Evolutionary conservation across 2,797 vertebrate species (phyloP), one percentile per base, ranked within the genome.

Genomic region (Amphiprion clarkii): DNA sequence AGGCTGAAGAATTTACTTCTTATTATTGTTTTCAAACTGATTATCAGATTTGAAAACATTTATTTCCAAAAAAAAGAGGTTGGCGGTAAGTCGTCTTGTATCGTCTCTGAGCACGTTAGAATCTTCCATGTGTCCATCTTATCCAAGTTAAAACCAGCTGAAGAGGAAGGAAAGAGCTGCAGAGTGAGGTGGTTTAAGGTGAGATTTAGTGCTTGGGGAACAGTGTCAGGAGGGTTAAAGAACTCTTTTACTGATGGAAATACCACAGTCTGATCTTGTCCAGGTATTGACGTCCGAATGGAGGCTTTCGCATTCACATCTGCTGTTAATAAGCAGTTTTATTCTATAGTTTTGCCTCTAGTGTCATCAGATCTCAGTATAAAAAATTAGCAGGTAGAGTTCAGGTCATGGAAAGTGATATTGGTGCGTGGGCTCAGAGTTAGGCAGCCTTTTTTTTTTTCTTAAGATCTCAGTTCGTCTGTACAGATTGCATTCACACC

Each of bases 401-500:
- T 49, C 48, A n/a, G 49, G 9, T 23, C n/a, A 6, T 11, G 49
- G 2, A 8, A 11, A 11, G 11, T 25, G 49, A n/a, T 52, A n/a
- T 21, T 29, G 52, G 25, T 27, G 13, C 29, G 53, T 16, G 25
- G 27, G 5, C 25, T 29, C 16, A 16, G 17, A 13, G 11, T 23
- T 25, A 13, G 2, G 4, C 13, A 12, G n/a, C 17, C 42, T 17
- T 46, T 46, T 13, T 11, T 21, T 2, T 21, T 23, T 51, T 29
- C 27, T 54, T 29, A 3, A 13, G 25, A 5, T 5, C 10, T 6
- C 16, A 13, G 13, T 25, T 16, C 6, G 8, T 55, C 14, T 55
- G 55, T 46, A 13, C 46, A 54, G 57, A 40, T 16, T 62, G 19
- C 23, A 9, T 68, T 62, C 29, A 44, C 36, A 64, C 53, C 27